phyloP scores from a whole-genome alignment of 2,797 vertebrate genomes.

The Erethizon dorsatum region DNA sequence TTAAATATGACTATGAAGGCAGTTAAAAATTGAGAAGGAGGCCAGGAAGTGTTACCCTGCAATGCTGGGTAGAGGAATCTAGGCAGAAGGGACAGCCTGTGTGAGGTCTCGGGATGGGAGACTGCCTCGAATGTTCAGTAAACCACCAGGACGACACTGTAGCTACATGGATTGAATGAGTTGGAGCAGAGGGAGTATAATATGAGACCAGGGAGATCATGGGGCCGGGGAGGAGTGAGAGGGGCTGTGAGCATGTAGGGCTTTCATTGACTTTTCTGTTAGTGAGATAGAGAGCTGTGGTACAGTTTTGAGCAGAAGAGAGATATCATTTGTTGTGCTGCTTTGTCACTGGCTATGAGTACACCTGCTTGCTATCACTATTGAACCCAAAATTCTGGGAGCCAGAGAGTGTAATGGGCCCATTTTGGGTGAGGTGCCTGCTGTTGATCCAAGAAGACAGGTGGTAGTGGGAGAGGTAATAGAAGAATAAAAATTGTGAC shows the following conservation, averaged over 20 bases:
- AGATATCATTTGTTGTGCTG: neutral
- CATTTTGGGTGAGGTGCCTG: neutral
- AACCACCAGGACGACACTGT: neutral
- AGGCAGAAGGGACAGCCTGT: neutral
- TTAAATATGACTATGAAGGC: neutral
- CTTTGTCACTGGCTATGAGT: neutral
- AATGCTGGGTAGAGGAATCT: neutral
- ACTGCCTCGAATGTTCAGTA: neutral
- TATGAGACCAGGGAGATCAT: neutral
- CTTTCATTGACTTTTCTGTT: neutral
- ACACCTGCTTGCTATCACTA: neutral
- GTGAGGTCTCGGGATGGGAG: neutral
- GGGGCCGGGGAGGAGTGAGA: neutral
- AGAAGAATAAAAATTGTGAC: neutral
- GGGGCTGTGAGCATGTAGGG: neutral
- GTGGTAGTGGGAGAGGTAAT: neutral
- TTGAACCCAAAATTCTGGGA: conserved; percentile 54
- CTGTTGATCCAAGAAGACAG: neutral
- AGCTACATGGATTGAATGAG: neutral
- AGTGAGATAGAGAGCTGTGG: neutral
- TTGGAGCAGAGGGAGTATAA: neutral
- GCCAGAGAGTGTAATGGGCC: neutral
- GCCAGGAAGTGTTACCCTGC: neutral
- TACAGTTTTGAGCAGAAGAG: conserved; percentile 31
- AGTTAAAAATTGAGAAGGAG: neutral